Evolutionary conservation across 2,888 invertebrate species (phyloP), one percentile per base, ranked within the genome.

Genomic region (Cryptocephalus moraei): DNA sequence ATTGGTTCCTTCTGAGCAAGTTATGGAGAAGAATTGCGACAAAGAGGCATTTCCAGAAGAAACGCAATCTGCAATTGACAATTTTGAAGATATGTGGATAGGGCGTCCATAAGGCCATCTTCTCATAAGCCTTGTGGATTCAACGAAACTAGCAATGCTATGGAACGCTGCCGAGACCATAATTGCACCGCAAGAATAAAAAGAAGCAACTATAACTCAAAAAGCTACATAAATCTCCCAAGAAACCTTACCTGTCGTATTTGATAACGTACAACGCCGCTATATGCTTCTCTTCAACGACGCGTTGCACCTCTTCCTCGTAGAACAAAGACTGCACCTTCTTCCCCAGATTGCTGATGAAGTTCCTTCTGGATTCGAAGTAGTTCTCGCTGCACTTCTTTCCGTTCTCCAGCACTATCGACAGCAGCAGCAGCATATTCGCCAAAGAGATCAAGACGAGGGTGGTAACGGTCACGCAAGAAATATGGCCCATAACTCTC

Each of bases 381-480:
- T 32, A 8, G 9, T 33, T 45, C 12, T 47, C 46, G 6, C 46
- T 46, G 41, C 56, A 57, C n/a, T 55, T 54, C 39, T 49, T 49
- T 36, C 51, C 49, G 6, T 52, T 49, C 31, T 58, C 52, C 50
- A 59, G 42, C 10, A 61, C 49, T 13, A 61, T 48, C 10, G 50
- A 45, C n/a, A 58, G 50, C 6, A 61, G 47, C 22, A 61, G 48
- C 39, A 60, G 39, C 9, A 61, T 40, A 50, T 61, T 61, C 2
- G 57, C 56, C 38, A 59, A 31, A 14, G 58, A 58, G 22, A 61
- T 53, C 8, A 60, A 52, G 10, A 60, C 43, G 22, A 61, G 46
- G 1, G 57, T 60, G 9, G 56, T 54, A 13, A 60, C 48, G 1
- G 57, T 51, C 32, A 60, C 47, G 43, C 61, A 61, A 10, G 59